phyloP scores from a whole-genome alignment of 2,113 vertebrate genomes.

The Xerus inauris region DNA sequence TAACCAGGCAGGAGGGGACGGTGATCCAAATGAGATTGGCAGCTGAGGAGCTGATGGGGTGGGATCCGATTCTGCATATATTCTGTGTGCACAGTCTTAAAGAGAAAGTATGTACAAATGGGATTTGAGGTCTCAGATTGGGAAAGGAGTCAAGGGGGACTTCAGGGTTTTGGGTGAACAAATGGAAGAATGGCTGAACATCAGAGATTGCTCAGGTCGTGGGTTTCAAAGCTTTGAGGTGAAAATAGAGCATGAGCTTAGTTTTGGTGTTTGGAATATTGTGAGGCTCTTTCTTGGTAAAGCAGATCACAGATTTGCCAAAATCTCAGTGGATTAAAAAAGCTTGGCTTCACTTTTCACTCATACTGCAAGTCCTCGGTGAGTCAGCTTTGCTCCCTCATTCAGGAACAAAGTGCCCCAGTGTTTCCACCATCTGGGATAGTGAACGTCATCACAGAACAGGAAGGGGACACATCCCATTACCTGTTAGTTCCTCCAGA shows the following conservation, averaged over 20 bases:
- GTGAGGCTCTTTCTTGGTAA: neutral
- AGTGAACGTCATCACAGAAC: neutral
- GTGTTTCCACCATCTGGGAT: neutral
- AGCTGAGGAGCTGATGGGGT: neutral
- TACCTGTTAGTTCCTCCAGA: neutral
- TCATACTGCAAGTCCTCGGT: neutral
- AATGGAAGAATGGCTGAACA: neutral
- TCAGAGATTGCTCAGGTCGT: neutral
- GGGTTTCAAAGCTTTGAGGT: neutral
- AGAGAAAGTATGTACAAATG: neutral
- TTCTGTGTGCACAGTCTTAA: neutral
- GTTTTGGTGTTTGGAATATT: neutral
- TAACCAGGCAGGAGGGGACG: neutral
- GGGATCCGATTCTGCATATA: neutral
- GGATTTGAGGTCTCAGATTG: neutral
- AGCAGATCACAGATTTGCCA: neutral
- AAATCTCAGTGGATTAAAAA: neutral
- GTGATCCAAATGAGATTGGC: neutral
- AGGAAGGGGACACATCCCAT: neutral
- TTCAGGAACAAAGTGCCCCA: neutral
- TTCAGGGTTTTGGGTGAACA: neutral
- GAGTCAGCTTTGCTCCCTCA: neutral
- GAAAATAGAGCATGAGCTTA: neutral
- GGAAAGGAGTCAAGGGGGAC: neutral
- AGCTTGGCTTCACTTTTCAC: neutral